Base-by-base conservation (phyloP, 2,888 invertebrate species). In the Carterocephalus palaemon region DNA sequence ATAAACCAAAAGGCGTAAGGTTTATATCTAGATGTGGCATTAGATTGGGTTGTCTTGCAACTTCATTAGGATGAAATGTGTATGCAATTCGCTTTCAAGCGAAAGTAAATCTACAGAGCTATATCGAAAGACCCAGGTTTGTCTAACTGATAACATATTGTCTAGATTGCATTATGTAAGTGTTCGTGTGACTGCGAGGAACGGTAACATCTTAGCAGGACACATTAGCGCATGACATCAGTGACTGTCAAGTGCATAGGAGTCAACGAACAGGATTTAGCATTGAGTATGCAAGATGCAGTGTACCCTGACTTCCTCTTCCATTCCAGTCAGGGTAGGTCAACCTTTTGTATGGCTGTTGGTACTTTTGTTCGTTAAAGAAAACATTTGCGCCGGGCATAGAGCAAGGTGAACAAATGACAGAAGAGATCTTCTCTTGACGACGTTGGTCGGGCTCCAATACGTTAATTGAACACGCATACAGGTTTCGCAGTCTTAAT, bases 141-240 rank as follows among this genome's bases (percentile, higher is more conserved):
- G 67, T 59, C 59, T 64, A 62, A 54, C 66, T 53, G 57, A 48
- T 52, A 57, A 64, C 56, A 62, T 69, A 74, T 73, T 77, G 77
- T 77, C 73, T 75, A 74, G 70, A 70, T 63, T 68, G 69, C 67
- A 77, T 84, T 83, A 83, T 78, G 77, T 80, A 82, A 82, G 79
- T 63, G 67, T 64, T 73, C 72, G 72, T 75, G 73, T 70, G 74
- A 76, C 67, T 78, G 69, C 67, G 61, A 68, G 65, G 75, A 84
- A 84, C 80, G 75, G 82, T 84, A 79, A 79, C 75, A 70, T 79
- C 71, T 75, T 76, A 79, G 76, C 82, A 78, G 85, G 81, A 84
- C 84, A 77, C 75, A 74, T 67, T 74, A 70, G 72, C 75, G 75
- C 75, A 79, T 83, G 81, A 79, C 83, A 83, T 80, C 80, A 79